phyloP scores from a whole-genome alignment of 2,113 vertebrate genomes.

The Mugil cephalus region DNA sequence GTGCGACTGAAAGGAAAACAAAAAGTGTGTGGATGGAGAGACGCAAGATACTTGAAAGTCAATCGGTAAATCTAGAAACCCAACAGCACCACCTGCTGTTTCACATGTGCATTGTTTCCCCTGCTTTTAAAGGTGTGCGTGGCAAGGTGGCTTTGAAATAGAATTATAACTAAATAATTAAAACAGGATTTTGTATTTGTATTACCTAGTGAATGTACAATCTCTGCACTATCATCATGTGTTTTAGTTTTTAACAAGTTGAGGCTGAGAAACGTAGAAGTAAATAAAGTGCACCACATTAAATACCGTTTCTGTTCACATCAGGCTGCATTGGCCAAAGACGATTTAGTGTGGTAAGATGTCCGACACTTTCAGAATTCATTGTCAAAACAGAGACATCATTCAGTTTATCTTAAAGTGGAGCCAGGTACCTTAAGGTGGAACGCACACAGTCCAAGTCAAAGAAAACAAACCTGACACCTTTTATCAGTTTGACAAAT shows the following conservation, averaged over 20 bases:
- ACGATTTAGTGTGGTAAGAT: background rate
- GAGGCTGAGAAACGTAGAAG: background rate
- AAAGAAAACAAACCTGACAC: constrained; percentile 57
- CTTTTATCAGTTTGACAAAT: constrained; percentile 56
- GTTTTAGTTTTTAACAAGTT: background rate
- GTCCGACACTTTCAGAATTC: background rate
- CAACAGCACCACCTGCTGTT: constrained; percentile 80
- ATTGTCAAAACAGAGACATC: background rate
- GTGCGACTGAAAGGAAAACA: constrained; percentile 78
- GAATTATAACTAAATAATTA: too few relatives aligned
- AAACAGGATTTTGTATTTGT: background rate
- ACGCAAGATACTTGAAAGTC: background rate
- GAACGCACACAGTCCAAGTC: constrained; percentile 6
- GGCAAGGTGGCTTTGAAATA: background rate
- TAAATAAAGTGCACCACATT: background rate
- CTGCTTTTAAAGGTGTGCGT: background rate
- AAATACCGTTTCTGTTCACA: background rate
- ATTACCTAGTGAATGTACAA: background rate
- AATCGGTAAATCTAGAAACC: constrained; percentile 35
- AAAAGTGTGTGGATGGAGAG: constrained; percentile 52
- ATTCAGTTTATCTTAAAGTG: background rate
- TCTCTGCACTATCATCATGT: background rate
- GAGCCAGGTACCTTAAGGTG: background rate
- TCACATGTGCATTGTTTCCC: background rate
- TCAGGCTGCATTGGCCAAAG: background rate